phyloP scores from a whole-genome alignment of 2,113 vertebrate genomes.

The Oryzias javanicus region DNA sequence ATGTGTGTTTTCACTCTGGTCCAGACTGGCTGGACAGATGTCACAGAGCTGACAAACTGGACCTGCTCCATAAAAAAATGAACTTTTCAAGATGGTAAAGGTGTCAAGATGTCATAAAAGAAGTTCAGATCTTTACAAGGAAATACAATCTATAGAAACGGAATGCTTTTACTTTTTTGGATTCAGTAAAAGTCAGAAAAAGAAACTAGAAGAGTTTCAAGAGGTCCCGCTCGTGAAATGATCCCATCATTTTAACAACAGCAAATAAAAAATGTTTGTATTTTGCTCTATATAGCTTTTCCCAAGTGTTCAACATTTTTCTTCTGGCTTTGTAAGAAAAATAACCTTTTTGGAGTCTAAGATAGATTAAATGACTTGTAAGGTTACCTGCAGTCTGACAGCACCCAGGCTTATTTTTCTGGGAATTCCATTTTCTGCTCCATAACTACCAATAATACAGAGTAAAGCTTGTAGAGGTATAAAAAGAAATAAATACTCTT shows the following conservation, averaged over 20 bases:
- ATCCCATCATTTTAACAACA: too few species aligned
- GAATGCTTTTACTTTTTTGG: neutral
- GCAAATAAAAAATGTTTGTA: slow-evolving; percentile 8
- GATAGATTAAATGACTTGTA: slow-evolving; percentile 65
- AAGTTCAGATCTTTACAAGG: slow-evolving; percentile 10
- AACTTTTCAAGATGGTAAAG: slow-evolving; percentile 32
- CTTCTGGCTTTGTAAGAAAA: slow-evolving; percentile 34
- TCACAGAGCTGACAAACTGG: slow-evolving; percentile 60
- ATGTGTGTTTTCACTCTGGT: slow-evolving; percentile 68
- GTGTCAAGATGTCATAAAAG: slow-evolving; percentile 29
- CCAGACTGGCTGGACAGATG: slow-evolving; percentile 65
- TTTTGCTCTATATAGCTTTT: slow-evolving; percentile 7
- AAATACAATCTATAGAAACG: neutral
- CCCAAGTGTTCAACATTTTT: slow-evolving; percentile 4
- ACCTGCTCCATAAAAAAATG: slow-evolving; percentile 40
- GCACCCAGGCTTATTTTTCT: slow-evolving; percentile 62
- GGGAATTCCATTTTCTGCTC: slow-evolving; percentile 71
- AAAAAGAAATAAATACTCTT: slow-evolving; percentile 65
- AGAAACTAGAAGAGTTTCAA: neutral
- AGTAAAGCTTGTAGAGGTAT: slow-evolving; percentile 58
- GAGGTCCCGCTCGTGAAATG: too few species aligned
- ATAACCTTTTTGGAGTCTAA: slow-evolving; percentile 52
- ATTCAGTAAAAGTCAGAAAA: neutral
- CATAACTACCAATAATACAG: slow-evolving; percentile 69
- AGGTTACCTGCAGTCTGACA: slow-evolving; percentile 59